These are phyloP conservation scores for Listronotus oregonensis DNA, from an alignment of 1,140 invertebrate genomes.

Conservation along the genomic window DNA sequence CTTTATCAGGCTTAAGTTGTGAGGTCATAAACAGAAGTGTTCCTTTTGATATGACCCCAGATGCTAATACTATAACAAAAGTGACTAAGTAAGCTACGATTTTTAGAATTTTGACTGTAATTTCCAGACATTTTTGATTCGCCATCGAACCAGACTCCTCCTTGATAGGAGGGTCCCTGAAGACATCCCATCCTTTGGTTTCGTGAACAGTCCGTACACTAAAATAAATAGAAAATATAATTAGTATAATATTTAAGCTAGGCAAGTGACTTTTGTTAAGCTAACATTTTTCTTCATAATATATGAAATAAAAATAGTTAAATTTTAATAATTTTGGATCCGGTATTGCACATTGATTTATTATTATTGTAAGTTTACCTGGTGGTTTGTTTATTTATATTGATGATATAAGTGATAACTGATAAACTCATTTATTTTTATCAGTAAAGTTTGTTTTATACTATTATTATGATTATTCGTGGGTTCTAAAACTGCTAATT, in stretches of 20 bases:
- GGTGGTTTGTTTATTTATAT: no score
- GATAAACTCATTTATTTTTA: no score
- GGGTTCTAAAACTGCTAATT: no score
- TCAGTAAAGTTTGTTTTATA: no score
- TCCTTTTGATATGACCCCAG: conserved; percentile 84
- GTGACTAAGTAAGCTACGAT: conserved; percentile 82
- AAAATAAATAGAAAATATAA: conserved; percentile 46
- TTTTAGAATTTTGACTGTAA: conserved; percentile 85
- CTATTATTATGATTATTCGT: no score
- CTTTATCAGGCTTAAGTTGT: conserved; percentile 76
- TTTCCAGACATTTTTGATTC: conserved; percentile 82
- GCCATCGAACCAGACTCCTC: conserved; percentile 87
- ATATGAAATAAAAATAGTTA: no score
- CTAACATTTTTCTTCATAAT: no score
- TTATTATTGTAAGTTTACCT: no score
- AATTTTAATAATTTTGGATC: no score
- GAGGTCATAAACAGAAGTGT: conserved; percentile 90
- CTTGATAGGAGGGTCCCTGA: conserved; percentile 85
- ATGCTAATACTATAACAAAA: conserved; percentile 80
- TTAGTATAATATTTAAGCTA: neutral
- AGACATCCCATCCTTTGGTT: conserved; percentile 96
- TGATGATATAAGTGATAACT: no score
- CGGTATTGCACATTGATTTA: no score
- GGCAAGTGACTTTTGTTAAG: neutral
- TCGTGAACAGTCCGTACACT: conserved; percentile 84